Conservation (phyloP, 1,140 invertebrate species). For the Copidosoma floridanum region DNA sequence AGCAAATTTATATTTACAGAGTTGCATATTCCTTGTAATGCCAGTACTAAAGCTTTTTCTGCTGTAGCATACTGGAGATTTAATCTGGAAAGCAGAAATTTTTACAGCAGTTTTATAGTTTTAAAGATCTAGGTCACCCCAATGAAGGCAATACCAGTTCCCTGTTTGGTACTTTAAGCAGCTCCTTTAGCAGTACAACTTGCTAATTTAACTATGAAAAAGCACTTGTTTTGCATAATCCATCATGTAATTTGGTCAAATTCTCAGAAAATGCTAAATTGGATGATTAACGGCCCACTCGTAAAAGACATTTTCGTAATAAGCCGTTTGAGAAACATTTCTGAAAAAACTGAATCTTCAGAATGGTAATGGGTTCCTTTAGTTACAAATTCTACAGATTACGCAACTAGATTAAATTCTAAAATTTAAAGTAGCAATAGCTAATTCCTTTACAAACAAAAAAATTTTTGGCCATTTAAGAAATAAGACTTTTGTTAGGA, state of each 20-base stretch:
- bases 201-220: too few relatives aligned
- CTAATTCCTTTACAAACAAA: not conserved
- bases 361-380: constrained; percentile 7
- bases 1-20: not conserved
- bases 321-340: constrained; percentile 1
- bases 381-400: not conserved
- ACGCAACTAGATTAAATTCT: not conserved
- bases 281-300: not conserved
- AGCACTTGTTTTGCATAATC: not conserved
- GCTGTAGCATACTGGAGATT: constrained; percentile 3
- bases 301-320: not conserved
- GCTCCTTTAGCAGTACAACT: not conserved
- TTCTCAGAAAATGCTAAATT: not conserved
- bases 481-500: too few relatives aligned
- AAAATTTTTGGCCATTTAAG: too few relatives aligned
- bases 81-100: not conserved
- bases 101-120: constrained; percentile 8
- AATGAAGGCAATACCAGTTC: constrained; percentile 30
- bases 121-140: constrained; percentile 35
- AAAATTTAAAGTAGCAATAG: not conserved
- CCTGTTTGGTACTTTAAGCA: constrained; percentile 14
- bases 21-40: not conserved
- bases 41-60: not conserved
- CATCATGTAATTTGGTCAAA: not conserved
- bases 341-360: not conserved